Evolutionary conservation across 2,888 invertebrate species (phyloP), one percentile per base, ranked within the genome.

Genomic region (Amorpha juglandis): DNA sequence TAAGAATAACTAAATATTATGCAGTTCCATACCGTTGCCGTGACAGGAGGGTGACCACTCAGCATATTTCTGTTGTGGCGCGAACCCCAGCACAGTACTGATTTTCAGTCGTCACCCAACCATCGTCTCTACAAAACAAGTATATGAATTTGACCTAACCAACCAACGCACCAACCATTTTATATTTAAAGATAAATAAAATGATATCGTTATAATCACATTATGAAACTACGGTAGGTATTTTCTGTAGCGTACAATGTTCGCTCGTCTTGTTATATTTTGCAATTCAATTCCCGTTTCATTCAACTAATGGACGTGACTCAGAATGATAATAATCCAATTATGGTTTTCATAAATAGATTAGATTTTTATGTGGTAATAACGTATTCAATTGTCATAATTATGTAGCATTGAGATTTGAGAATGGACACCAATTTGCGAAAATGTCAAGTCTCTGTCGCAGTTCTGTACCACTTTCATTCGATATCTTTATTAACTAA

Each of bases 271-370:
- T 69, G 69, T 76, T 70, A 76, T 74, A 80, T 77, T 81, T 80
- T 74, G 76, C 79, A 78, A 83, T 83, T 82, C 78, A 80, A 80
- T 80, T 80, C 74, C 73, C 77, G 69, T 76, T 77, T 80, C 80
- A 81, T 82, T 76, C 73, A 69, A 72, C 71, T 84, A 84, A 85
- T 84, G 81, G 81, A 78, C 76, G 73, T 77, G 77, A 77, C 75
- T 76, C 72, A 74, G 78, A n/a, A n/a, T n/a, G n/a, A 76, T 77
- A 72, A 78, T 80, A 82, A 81, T 78, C 75, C 72, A 84, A 81
- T 86, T 82, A 81, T 74, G 71, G 77, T 73, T 73, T 75, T 77
- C 75, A 72, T 71, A 71, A 79, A 77, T 75, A 70, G 74, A 77
- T 76, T 77, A 76, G 72, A 74, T 74, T 76, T 72, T 73, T 70